A percentile compares a stretch with the other conserved stretches of the same genome.
Conservation (phyloP, 2,113 vertebrate genomes). For the Sylvietta virens region DNA sequence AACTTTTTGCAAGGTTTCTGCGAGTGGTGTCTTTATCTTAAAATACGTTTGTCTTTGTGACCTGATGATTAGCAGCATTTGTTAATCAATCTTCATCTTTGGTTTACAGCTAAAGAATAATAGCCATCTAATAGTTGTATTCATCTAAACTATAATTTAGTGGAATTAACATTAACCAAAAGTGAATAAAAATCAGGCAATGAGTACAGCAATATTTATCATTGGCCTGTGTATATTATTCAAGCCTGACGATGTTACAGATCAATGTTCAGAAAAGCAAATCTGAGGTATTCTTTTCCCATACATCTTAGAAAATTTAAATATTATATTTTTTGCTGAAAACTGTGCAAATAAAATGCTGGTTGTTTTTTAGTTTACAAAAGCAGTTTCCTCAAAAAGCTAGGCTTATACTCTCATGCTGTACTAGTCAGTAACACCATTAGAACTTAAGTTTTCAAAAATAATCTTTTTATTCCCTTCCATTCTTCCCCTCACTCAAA, state of each 20-base stretch:
- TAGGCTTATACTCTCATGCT: fast-evolving
- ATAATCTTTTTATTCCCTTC: background rate
- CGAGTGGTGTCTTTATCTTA: background rate
- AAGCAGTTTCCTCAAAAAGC: background rate
- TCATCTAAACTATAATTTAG: background rate
- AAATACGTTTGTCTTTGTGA: background rate
- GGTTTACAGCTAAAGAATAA: background rate
- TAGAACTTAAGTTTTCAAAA: background rate
- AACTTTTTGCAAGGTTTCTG: background rate
- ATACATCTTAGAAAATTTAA: background rate
- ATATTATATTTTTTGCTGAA: background rate
- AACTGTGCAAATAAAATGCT: background rate
- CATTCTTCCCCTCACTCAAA: background rate
- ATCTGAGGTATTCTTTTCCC: fast-evolving
- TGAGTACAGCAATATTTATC: background rate
- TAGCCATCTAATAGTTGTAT: background rate
- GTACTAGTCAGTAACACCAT: background rate
- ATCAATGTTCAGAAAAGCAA: background rate
- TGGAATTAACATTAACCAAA: background rate
- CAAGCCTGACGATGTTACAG: background rate
- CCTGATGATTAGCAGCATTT: background rate
- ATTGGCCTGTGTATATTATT: background rate
- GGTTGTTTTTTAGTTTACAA: background rate
- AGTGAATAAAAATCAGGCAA: background rate
- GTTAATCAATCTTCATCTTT: background rate